Evolutionary conservation across 2,113 vertebrate species (phyloP), one percentile per base, ranked within the genome.

Genomic region (Chinchilla lanigera): DNA sequence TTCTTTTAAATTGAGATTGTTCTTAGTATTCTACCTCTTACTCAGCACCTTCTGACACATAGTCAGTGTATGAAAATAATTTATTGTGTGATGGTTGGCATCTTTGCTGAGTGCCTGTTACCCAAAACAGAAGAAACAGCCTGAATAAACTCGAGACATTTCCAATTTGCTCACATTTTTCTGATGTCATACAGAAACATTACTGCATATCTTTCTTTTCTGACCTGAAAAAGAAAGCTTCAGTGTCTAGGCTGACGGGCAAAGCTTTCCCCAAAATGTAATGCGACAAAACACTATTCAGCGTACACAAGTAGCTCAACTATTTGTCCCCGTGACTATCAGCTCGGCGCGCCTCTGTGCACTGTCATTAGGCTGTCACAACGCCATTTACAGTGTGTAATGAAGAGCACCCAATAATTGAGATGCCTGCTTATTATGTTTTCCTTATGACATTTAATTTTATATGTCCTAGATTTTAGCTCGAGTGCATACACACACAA

Each of bases 371-470:
- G 7, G 8, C 44, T 58, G 80, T 93, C 69, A 88, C 65, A 54
- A 92, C 85, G 54, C 61, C 58, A 1, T 61, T 96, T 97, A 69
- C 30, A 81, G 91, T 85, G 16, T 81, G n/a, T 47, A 73, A 92
- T 95, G 95, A 96, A 86, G 71, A 90, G 35, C 0, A 90, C 92
- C 28, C 95, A 91, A 86, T 93, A 90, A 89, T 96, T 94, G 20
- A 93, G 92, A 83, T 67, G 67, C 58, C 81, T 97, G 91, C 91
- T 98, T 67, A 20, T 95, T 97, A 98, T 75, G 89, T 82, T 97
- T 97, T 96, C 90, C 97, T 87, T 86, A 95, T 95, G 92, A 95
- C 94, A 58, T 71, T 98, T 98, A 84, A 92, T 98, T 98, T 98
- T 93, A 97, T 97, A 97, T 77, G 97, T 47, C 63, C 61, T 97